A percentile compares a stretch with the other conserved stretches of the same genome.
phyloP scores from a whole-genome alignment of 1,140 invertebrate species.

The Drosophila azteca region DNA sequence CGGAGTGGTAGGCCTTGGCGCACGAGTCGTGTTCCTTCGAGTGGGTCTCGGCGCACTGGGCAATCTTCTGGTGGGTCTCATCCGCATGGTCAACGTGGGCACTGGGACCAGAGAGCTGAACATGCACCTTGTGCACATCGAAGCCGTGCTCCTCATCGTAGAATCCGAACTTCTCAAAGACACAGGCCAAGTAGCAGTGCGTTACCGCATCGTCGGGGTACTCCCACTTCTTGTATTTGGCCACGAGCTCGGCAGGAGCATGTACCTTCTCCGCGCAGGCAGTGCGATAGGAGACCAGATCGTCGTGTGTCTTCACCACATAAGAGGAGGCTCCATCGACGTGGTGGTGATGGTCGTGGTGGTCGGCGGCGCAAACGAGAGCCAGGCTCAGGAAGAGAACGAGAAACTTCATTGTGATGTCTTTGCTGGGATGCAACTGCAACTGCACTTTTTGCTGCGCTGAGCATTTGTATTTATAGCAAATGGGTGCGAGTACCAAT shows the following conservation, averaged over 20 bases:
- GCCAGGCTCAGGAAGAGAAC: constrained; percentile 43
- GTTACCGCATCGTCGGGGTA: constrained; percentile 73
- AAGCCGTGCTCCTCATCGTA: constrained; percentile 73
- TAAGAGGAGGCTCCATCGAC: constrained; percentile 37
- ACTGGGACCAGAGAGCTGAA: constrained; percentile 58
- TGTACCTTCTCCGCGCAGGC: constrained; percentile 57
- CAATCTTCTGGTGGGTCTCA: constrained; percentile 68
- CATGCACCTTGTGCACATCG: constrained; percentile 74
- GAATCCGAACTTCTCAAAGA: constrained; percentile 76
- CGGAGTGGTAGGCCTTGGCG: constrained; percentile 71
- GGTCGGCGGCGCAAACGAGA: constrained; percentile 30
- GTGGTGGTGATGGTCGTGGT: constrained; percentile 37
- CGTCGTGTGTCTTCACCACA: constrained; percentile 69
- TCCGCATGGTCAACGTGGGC: constrained; percentile 56
- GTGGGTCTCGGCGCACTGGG: constrained; percentile 65
- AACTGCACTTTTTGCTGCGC: constrained; percentile 47
- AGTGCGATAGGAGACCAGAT: constrained; percentile 57
- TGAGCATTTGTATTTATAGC: constrained; percentile 57
- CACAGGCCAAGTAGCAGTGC: constrained; percentile 73
- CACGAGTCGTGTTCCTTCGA: constrained; percentile 62
- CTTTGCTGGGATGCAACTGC: constrained; percentile 27
- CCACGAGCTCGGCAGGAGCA: constrained; percentile 58
- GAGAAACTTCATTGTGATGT: constrained; percentile 49
- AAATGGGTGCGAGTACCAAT: background rate
- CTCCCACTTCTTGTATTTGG: constrained; percentile 72